Percentiles rank a stretch among this genome's conserved stretches.
These are phyloP conservation scores for Cynopterus sphinx DNA, from an alignment of 2,797 vertebrate species.

Conservation along the genomic window DNA sequence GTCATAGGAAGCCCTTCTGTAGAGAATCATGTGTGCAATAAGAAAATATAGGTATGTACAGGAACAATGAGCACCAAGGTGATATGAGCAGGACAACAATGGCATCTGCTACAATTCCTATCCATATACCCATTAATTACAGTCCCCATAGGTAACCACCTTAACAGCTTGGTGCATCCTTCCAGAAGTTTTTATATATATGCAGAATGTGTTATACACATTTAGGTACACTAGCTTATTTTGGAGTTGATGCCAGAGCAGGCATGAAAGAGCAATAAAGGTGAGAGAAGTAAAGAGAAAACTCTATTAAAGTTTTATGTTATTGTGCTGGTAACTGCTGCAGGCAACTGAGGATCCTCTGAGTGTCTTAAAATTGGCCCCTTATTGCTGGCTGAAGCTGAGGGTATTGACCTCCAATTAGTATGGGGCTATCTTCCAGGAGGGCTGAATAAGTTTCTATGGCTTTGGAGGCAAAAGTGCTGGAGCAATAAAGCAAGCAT, in stretches of 20 bases:
- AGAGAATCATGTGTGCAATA: neutral
- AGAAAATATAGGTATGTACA: neutral
- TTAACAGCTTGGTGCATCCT: neutral
- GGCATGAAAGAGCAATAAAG: neutral
- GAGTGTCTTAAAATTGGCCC: neutral
- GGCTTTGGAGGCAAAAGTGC: neutral
- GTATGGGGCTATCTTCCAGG: neutral
- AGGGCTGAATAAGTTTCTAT: neutral
- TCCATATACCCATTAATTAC: neutral
- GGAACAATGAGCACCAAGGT: neutral
- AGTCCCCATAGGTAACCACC: neutral
- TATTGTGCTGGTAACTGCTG: neutral
- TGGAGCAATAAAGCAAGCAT: neutral
- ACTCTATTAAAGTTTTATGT: neutral
- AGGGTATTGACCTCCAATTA: neutral
- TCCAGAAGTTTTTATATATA: neutral
- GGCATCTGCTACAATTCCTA: neutral
- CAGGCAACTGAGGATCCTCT: neutral
- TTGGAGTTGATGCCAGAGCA: neutral
- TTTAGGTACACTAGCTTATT: neutral
- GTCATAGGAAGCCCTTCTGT: neutral
- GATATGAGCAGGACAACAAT: neutral
- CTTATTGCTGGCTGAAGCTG: neutral
- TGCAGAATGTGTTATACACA: neutral
- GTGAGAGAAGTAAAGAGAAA: neutral